Conservation (phyloP, 2,888 invertebrate species). For the Isoperla grammatica region DNA sequence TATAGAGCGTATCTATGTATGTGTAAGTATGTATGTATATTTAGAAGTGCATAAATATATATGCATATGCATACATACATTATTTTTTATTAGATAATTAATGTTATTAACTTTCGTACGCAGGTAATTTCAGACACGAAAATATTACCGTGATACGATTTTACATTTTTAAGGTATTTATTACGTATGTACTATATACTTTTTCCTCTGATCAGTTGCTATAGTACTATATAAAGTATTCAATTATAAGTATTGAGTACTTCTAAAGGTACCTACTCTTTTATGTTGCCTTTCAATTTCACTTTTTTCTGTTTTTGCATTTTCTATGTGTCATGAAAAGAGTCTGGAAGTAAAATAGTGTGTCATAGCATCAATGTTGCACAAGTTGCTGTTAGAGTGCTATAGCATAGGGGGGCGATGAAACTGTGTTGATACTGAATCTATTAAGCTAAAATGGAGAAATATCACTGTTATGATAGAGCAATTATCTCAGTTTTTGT, state of each 20-base stretch:
- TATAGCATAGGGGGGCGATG: too few species aligned
- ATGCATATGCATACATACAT: conserved; percentile 11
- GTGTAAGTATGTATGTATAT: conserved; percentile 16
- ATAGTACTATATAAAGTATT: conserved; percentile 11
- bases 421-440: too few species aligned
- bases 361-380: too few species aligned
- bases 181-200: conserved; percentile 18
- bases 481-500: too few species aligned
- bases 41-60: conserved; percentile 8
- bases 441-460: too few species aligned
- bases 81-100: conserved; percentile 25
- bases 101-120: conserved; percentile 24
- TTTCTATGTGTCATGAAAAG: not conserved
- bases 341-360: too few species aligned
- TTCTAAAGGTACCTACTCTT: conserved; percentile 8
- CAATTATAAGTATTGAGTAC: conserved; percentile 17
- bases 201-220: conserved; percentile 10
- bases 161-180: conserved; percentile 20
- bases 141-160: conserved; percentile 21
- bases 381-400: too few species aligned
- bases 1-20: conserved; percentile 12
- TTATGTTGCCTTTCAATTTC: not conserved
- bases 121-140: conserved; percentile 21
- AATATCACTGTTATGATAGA: too few species aligned
- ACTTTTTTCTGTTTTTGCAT: not conserved